Evolutionary conservation across 2,888 invertebrate species (phyloP).

Genomic region (Platerodrilus igneus): DNA sequence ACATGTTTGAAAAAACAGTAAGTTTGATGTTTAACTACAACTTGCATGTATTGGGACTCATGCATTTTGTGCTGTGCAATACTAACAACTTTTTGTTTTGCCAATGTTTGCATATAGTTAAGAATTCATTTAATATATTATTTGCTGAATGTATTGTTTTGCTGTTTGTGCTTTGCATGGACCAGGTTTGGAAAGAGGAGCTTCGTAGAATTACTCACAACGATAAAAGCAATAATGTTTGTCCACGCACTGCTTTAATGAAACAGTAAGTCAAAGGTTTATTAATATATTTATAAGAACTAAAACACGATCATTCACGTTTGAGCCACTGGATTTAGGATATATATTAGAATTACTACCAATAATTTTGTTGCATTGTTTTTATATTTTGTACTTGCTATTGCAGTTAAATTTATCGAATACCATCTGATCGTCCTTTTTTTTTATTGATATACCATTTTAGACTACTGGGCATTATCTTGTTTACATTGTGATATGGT

Average conservation of each 20-base stretch:
- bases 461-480: too few species aligned
- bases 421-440: too few species aligned
- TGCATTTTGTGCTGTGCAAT: conserved; percentile 12
- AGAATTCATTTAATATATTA: too few species aligned
- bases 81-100: conserved; percentile 8
- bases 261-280: conserved; percentile 99
- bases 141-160: conserved; percentile 12
- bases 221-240: conserved; percentile 93
- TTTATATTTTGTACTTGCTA: too few species aligned
- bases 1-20: conserved; percentile 99
- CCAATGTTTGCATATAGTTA: not conserved
- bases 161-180: conserved; percentile 36
- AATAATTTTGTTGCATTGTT: too few species aligned
- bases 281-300: too few species aligned
- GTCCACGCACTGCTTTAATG: conserved; percentile 90
- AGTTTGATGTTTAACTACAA: conserved; percentile 53
- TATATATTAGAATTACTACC: too few species aligned
- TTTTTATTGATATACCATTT: too few species aligned
- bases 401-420: too few species aligned
- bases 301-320: too few species aligned
- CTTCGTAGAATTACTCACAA: conserved; percentile 90
- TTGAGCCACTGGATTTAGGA: too few species aligned
- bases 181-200: conserved; percentile 87
- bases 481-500: too few species aligned
- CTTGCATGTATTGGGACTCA: conserved; percentile 22